Evolutionary conservation across 1,140 invertebrate species (phyloP).

Genomic region (Chlorops oryzae): DNA sequence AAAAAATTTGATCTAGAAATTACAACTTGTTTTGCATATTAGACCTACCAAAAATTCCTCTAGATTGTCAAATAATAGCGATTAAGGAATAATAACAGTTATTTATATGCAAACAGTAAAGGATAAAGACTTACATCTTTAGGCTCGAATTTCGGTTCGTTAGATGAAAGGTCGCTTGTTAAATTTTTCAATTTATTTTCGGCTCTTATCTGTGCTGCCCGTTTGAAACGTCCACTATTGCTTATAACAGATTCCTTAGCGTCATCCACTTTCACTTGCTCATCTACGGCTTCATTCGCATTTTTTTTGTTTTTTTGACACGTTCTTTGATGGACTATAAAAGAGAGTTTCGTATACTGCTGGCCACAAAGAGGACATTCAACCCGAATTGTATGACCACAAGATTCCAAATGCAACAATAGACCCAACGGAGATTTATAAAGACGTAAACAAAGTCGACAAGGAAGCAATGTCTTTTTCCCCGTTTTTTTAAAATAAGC

Average conservation of each 20-base stretch:
- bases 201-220: constrained; percentile 34
- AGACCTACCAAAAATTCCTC: too few species aligned
- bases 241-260: constrained; percentile 14
- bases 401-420: constrained; percentile 29
- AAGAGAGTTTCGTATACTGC: constrained; percentile 17
- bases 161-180: too few species aligned
- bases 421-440: constrained; percentile 26
- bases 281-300: too few species aligned
- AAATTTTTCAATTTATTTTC: constrained; percentile 35
- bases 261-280: background rate
- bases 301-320: too few species aligned
- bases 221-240: constrained; percentile 32
- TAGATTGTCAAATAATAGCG: too few species aligned
- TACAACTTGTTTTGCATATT: too few species aligned
- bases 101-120: too few species aligned
- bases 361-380: constrained; percentile 22
- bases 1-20: too few species aligned
- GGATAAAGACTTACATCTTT: background rate
- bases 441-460: constrained; percentile 29
- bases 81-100: too few species aligned
- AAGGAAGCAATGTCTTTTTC: constrained; percentile 15
- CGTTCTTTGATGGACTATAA: constrained; percentile 15
- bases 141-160: background rate
- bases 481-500: constrained; percentile 10
- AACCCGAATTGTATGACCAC: constrained; percentile 24